Evolutionary conservation across 2,113 vertebrate genomes (phyloP).

Genomic region (Bos taurus): ARS-UCD2.0 NC_037348.1:33547501-33548000

Average conservation of each 20-base stretch:
- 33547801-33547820: constrained; percentile 55
- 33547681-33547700: constrained; percentile 80
- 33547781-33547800: constrained; percentile 73
- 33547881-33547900: constrained; percentile 67
- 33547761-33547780: constrained; percentile 70
- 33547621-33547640: background rate
- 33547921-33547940: constrained; percentile 72
- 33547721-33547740: constrained; percentile 74
- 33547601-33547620: constrained; percentile 54
- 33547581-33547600: background rate
- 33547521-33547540: constrained; percentile 68
- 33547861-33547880: background rate
- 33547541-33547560: constrained; percentile 57
- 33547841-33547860: constrained; percentile 77
- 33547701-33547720: constrained; percentile 77
- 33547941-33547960: constrained; percentile 48
- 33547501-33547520: constrained; percentile 33
- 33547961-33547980: constrained; percentile 64
- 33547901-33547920: constrained; percentile 54
- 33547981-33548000: constrained; percentile 57
- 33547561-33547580: constrained; percentile 72
- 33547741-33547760: constrained; percentile 77
- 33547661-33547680: constrained; percentile 77
- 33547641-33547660: background rate
- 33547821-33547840: constrained; percentile 58